Conservation (phyloP, 2,797 vertebrate genomes). For the Podargus strigoides region DNA sequence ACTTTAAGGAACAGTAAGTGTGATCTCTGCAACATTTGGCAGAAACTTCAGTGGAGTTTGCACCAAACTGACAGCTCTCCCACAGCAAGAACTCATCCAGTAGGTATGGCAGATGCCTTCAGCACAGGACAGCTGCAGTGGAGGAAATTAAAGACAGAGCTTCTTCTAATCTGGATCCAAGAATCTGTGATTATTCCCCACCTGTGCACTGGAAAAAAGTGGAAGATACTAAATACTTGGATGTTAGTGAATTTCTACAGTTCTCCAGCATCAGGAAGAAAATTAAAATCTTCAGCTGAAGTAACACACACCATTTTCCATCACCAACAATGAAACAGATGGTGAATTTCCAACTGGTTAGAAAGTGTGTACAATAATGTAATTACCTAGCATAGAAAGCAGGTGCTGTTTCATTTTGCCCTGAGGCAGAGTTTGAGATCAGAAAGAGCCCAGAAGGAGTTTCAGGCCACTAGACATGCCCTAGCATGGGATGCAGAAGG, state of each 20-base stretch:
- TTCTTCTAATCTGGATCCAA: conserved; percentile 21
- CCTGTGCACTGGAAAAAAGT: neutral
- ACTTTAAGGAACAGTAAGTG: neutral
- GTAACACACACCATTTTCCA: neutral
- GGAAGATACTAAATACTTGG: neutral
- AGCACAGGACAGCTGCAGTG: neutral
- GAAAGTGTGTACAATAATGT: neutral
- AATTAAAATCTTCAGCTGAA: neutral
- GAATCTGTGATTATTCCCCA: neutral
- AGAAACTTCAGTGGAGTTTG: neutral
- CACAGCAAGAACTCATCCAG: neutral
- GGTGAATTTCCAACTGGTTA: neutral
- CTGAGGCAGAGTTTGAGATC: neutral
- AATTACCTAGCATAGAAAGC: neutral
- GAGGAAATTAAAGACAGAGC: neutral
- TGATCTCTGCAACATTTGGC: neutral
- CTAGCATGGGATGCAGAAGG: neutral
- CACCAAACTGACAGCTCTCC: neutral
- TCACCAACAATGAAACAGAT: neutral
- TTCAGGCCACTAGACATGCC: neutral
- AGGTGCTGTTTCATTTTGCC: neutral
- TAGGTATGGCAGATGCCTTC: neutral
- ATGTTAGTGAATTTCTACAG: neutral
- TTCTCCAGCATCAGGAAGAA: neutral
- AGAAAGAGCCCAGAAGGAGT: neutral